phyloP scores from a whole-genome alignment of 2,888 invertebrate species.

The Parnassius mnemosyne region DNA sequence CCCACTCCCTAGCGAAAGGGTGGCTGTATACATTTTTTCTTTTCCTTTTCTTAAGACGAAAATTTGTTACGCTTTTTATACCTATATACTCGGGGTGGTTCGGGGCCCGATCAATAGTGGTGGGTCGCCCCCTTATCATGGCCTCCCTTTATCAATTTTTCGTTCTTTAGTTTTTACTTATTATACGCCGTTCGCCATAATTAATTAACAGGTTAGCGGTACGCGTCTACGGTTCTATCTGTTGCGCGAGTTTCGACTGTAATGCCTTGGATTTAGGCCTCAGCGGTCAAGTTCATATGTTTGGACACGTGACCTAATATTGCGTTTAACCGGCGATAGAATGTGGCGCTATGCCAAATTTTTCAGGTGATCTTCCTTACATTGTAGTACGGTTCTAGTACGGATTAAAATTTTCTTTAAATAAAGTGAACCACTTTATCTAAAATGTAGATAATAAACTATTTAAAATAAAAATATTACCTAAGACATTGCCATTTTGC shows the following conservation, averaged over 20 bases:
- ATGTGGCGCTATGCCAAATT: slow-evolving; percentile 19
- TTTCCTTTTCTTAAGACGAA: slow-evolving; percentile 81
- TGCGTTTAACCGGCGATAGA: slow-evolving; percentile 1
- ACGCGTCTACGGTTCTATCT: slow-evolving; percentile 7
- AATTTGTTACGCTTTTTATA: slow-evolving; percentile 82
- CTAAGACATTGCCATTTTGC: too few species aligned
- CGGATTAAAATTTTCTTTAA: too few species aligned
- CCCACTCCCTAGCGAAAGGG: slow-evolving; percentile 49
- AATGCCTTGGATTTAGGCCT: slow-evolving; percentile 1
- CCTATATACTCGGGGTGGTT: slow-evolving; percentile 65
- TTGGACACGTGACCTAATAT: slow-evolving; percentile 21
- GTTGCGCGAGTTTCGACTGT: slow-evolving; percentile 5
- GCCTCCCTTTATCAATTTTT: slow-evolving; percentile 78
- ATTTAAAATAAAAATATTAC: too few species aligned
- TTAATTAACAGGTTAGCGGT: slow-evolving; percentile 37
- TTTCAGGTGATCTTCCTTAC: slow-evolving; percentile 14
- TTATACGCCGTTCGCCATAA: slow-evolving; percentile 47
- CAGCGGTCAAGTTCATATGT: slow-evolving; percentile 5
- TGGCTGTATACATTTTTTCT: slow-evolving; percentile 79
- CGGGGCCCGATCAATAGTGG: slow-evolving; percentile 67
- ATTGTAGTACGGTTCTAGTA: neutral
- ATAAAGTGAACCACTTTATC: too few species aligned
- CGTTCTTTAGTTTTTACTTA: slow-evolving; percentile 67
- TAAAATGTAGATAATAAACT: too few species aligned
- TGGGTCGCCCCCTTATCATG: slow-evolving; percentile 58